These are phyloP conservation scores for Potorous gilbertii DNA, from an alignment of 2,797 vertebrate genomes.

Conservation along the genomic window DNA sequence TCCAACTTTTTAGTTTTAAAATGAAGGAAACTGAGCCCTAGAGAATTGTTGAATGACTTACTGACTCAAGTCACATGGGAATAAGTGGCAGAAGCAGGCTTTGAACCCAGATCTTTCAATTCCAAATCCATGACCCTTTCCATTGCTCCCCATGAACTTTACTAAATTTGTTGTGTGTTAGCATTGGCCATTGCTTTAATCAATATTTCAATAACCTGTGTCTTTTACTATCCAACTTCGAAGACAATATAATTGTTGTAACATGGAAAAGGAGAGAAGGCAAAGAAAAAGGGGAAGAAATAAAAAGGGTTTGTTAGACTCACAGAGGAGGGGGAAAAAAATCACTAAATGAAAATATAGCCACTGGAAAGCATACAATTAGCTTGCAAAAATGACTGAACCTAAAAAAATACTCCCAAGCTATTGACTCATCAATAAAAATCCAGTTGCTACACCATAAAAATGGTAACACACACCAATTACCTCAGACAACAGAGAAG, in stretches of 20 bases:
- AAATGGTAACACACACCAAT: background rate
- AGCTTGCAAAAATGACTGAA: conserved; percentile 22
- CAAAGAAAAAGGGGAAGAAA: background rate
- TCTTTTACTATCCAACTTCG: background rate
- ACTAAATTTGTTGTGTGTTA: background rate
- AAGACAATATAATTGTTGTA: background rate
- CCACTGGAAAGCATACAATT: conserved; percentile 14
- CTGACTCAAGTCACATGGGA: background rate
- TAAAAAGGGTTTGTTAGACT: conserved; percentile 3
- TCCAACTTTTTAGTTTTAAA: background rate
- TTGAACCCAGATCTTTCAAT: background rate
- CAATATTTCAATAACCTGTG: conserved; percentile 11
- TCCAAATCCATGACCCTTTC: background rate
- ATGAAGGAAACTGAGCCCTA: background rate
- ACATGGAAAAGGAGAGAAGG: background rate
- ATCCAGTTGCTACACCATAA: conserved; percentile 45
- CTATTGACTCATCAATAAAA: conserved; percentile 40
- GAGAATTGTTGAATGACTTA: background rate
- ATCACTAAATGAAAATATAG: conserved; percentile 12
- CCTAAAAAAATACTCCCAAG: conserved; percentile 28
- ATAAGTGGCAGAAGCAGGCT: background rate
- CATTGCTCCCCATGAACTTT: background rate
- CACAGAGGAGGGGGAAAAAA: background rate
- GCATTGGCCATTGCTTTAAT: background rate
- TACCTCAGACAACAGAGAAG: background rate